Base-by-base conservation (phyloP, 2,888 invertebrate genomes). In the Pammene aurita region DNA sequence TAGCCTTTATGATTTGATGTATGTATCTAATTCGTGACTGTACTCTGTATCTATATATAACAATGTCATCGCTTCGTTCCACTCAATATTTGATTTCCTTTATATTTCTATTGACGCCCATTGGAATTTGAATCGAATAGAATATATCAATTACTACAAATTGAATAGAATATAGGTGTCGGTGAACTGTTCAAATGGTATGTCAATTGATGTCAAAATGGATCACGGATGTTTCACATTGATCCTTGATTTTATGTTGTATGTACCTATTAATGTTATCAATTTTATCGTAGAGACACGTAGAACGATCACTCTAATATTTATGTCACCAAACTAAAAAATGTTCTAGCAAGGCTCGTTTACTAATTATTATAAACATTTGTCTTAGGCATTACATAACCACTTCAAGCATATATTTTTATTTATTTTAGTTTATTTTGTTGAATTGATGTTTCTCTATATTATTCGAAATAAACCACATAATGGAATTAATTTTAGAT, bases 121-220 rank as follows among this genome's bases (percentile, higher is more conserved):
- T 41, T 41, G 41, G 62, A 52, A 62, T 50, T 61, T 50, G 50
- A 35, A n/a, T 54, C 26, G 34, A 55, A 14, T 48, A 52, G 44
- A 54, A n/a, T n/a, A n/a, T n/a, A n/a, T n/a, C n/a, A n/a, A n/a
- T n/a, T n/a, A n/a, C n/a, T n/a, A n/a, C n/a, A n/a, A 55, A 55
- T 64, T 64, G 50, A 55, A 55, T 64, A 55, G 50, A 41, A 52
- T 62, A 62, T 52, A 11, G 50, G 62, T 62, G 62, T 62, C 50
- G 48, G 50, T 61, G 61, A 61, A 50, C 60, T 61, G 38, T 50
- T 50, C 38, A 18, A 41, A 41, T 18, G 50, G 42, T 26, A 58
- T 62, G 50, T 61, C 61, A 62, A 62, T 52, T 62, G 54, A 50
- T 50, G 48, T 41, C 50, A 52, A 26, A 7, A 38, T 50, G 48